Percentiles rank a stretch among this genome's conserved stretches.
These are phyloP conservation scores for Lathronympha strigana DNA, from an alignment of 2,888 invertebrate species.

Conservation along the genomic window DNA sequence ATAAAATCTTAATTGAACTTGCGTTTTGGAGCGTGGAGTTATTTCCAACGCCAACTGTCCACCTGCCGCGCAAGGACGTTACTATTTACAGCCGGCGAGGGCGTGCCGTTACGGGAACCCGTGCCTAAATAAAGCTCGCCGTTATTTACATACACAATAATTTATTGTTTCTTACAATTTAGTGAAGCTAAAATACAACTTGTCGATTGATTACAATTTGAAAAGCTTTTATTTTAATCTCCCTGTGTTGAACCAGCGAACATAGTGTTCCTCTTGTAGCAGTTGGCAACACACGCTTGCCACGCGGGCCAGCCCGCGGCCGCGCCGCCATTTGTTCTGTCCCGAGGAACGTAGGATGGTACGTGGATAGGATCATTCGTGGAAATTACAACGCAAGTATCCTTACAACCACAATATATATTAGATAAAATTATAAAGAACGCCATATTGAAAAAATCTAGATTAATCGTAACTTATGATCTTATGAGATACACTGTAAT, in stretches of 20 bases:
- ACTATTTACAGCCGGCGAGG: constrained; percentile 55
- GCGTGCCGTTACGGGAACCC: constrained; percentile 58
- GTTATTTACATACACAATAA: constrained; percentile 84
- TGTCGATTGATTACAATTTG: constrained; percentile 81
- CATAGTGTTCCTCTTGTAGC: constrained; percentile 74
- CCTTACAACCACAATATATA: constrained; percentile 90
- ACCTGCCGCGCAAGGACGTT: constrained; percentile 37
- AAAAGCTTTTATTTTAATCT: constrained; percentile 79
- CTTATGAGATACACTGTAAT: constrained; percentile 84
- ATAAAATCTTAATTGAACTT: constrained; percentile 30
- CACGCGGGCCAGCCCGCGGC: constrained; percentile 55
- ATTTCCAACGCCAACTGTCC: constrained; percentile 34
- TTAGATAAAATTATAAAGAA: constrained; percentile 86
- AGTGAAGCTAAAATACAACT: constrained; percentile 84
- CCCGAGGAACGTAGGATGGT: constrained; percentile 67
- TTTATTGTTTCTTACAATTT: constrained; percentile 85
- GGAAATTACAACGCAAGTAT: constrained; percentile 84
- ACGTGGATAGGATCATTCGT: constrained; percentile 67
- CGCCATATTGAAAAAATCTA: constrained; percentile 85
- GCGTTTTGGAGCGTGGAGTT: constrained; percentile 21
- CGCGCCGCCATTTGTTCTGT: constrained; percentile 49
- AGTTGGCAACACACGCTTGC: constrained; percentile 73
- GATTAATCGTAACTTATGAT: constrained; percentile 82
- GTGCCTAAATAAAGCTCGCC: constrained; percentile 79
- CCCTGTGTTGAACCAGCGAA: constrained; percentile 76